Base-by-base conservation (phyloP, 2,113 vertebrate species). In the Chitala chitala region DNA sequence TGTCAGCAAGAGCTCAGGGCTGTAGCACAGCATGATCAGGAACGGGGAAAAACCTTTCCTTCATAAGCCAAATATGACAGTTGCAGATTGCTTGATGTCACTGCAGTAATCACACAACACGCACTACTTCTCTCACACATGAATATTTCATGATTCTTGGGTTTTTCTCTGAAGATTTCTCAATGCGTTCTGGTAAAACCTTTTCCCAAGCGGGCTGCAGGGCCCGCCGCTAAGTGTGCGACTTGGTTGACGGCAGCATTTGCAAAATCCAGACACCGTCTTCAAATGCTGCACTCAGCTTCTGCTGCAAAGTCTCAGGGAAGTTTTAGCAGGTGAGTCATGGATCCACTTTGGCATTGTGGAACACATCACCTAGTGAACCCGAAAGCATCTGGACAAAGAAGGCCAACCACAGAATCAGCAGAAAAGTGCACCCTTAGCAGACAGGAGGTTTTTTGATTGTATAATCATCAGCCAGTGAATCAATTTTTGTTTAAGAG, bases 111-210 rank as follows among this genome's bases (percentile, higher is more conserved):
- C 72, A 74, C 50, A 71, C 22, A 38, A 64, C 50, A 71, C 20
- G 48, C 58, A 20, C 29, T 13, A 10, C 22, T 55, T 71, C 46
- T 8, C n/a, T 55, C 44, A 10, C 3, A n/a, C 46, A 69, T 73
- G 40, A 72, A 77, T 73, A 73, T 77, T 77, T 77, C 63, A 77
- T 69, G 71, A 42, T 31, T 65, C 20, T 59, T 29, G 17, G 31
- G 53, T 42, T 72, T n/a, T 63, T 71, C 24, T 15, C 31, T 51
- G 33, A 51, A 64, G 53, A 72, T 44, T 33, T 33, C n/a, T 40
- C 56, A 29, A 12, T 20, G 17, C 3, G 36, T 53, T 51, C 69
- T 75, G n/a, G 48, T 40, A 61, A 55, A 22, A 17, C 12, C 46
- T 50, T 24, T 33, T 36, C 61, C 24, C 15, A 8, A 1, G 26